phyloP scores from a whole-genome alignment of 1,140 invertebrate species.

The Latrodectus geometricus region DNA sequence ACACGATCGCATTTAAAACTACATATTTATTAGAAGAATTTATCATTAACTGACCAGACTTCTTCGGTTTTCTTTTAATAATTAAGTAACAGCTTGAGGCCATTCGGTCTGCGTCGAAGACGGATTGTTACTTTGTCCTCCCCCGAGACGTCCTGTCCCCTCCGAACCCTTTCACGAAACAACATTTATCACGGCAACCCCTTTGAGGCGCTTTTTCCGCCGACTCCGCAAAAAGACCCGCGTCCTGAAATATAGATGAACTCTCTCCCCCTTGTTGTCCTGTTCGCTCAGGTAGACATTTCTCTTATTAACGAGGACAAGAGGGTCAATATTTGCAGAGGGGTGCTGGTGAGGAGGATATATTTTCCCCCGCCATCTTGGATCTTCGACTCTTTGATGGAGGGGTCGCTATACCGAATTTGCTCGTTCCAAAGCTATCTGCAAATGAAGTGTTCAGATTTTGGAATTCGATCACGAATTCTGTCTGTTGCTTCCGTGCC shows the following conservation, averaged over 20 bases:
- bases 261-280: neutral
- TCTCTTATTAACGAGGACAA: neutral
- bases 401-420: no score
- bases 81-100: neutral
- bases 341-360: no score
- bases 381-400: no score
- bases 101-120: neutral
- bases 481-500: no score
- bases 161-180: neutral
- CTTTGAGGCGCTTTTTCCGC: neutral
- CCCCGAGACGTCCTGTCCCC: neutral
- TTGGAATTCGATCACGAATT: no score
- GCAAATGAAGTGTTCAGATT: no score
- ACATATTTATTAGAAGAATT: no score
- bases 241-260: neutral
- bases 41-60: neutral
- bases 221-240: neutral
- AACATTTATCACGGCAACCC: neutral
- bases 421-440: no score
- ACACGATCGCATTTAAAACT: no score
- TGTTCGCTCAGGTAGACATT: neutral
- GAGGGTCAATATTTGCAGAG: neutral
- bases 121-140: neutral
- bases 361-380: no score
- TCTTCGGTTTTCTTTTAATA: neutral